These are phyloP conservation scores for Pygoscelis antarcticus DNA, from an alignment of 2,113 vertebrate genomes.

Conservation along the genomic window DNA sequence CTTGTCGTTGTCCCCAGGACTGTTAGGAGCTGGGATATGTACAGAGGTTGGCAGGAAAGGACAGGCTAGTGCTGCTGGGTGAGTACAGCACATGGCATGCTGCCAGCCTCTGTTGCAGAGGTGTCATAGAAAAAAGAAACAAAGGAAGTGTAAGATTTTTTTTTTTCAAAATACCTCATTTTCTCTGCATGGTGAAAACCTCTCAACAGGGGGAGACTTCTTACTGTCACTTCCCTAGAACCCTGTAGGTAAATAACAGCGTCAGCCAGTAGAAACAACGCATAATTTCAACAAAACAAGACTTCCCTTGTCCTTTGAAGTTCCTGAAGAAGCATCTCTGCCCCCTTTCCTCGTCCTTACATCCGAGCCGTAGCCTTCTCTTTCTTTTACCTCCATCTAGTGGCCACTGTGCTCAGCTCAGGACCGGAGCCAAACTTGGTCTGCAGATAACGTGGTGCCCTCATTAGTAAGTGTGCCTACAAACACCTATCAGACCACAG, in stretches of 20 bases:
- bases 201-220: not conserved
- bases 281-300: not conserved
- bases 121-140: not conserved
- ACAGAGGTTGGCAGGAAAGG: not conserved
- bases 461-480: not conserved
- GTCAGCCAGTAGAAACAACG: not conserved
- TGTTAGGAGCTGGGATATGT: not conserved
- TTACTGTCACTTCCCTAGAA: not conserved
- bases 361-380: not conserved
- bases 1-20: not conserved
- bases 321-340: no score
- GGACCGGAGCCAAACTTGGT: no score
- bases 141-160: not conserved
- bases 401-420: not conserved
- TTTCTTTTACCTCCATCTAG: not conserved
- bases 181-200: not conserved
- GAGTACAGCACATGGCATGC: not conserved
- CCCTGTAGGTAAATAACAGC: not conserved
- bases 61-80: not conserved
- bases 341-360: no score
- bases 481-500: rapidly evolving
- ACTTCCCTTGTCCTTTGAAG: not conserved
- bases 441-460: no score
- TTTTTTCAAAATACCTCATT: not conserved
- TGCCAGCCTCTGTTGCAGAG: not conserved